phyloP scores from a whole-genome alignment of 2,113 vertebrate species.

The Lepus timidus region DNA sequence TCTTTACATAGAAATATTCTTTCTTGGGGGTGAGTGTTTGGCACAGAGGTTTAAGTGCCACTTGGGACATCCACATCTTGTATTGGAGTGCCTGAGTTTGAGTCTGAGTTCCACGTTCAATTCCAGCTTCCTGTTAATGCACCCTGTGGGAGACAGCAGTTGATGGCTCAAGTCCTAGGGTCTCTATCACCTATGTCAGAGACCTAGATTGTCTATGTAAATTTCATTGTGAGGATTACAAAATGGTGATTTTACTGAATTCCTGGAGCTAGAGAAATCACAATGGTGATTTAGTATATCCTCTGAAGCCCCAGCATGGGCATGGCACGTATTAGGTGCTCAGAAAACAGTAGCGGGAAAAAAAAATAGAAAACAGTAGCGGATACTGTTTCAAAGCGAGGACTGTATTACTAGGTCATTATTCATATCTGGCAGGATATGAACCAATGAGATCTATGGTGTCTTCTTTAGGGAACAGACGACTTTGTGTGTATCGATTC shows the following conservation, averaged over 20 bases:
- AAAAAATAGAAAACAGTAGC: not conserved
- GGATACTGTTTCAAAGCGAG: slow-evolving; percentile 13
- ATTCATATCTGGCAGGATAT: not conserved
- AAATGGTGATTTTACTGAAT: not conserved
- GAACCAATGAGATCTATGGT: slow-evolving; percentile 58
- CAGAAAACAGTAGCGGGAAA: not conserved
- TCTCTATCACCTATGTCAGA: no score
- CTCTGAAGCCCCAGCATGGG: not conserved
- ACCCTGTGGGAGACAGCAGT: no score
- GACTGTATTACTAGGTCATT: not conserved
- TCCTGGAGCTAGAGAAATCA: not conserved
- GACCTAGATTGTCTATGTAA: not conserved
- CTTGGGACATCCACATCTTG: no score
- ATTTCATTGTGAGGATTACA: not conserved
- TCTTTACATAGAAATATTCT: not conserved
- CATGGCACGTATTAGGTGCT: not conserved
- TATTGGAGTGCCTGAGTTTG: no score
- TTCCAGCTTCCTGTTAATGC: no score
- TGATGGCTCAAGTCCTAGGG: no score
- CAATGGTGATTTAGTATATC: not conserved
- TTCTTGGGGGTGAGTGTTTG: not conserved
- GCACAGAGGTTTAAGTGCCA: no score
- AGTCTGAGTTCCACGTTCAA: no score
- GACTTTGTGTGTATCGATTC: slow-evolving; percentile 92
- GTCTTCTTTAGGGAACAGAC: slow-evolving; percentile 91